phyloP scores from a whole-genome alignment of 1,140 invertebrate genomes.

The Eufriesea mexicana region DNA sequence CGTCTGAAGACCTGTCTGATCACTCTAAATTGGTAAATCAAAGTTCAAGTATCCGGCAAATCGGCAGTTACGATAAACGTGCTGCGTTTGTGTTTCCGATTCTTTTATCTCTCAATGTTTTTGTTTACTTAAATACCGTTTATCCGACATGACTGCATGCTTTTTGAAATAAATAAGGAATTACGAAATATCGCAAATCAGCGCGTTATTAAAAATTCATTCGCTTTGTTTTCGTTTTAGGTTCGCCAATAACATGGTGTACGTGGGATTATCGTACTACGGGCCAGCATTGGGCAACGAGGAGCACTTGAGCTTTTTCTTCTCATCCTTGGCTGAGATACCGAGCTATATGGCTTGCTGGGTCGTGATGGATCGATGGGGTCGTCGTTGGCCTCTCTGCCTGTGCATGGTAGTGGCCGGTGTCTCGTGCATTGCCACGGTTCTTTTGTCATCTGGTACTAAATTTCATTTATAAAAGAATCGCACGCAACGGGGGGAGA shows the following conservation, averaged over 20 bases:
- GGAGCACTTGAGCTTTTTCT: slow-evolving; percentile 92
- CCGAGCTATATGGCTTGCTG: slow-evolving; percentile 93
- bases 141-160: too few species aligned
- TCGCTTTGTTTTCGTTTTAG: slow-evolving; percentile 65
- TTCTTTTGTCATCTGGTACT: slow-evolving; percentile 88
- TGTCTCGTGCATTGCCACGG: slow-evolving; percentile 90
- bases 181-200: not conserved
- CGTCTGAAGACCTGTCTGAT: slow-evolving; percentile 86
- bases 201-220: too few species aligned
- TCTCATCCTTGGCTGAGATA: slow-evolving; percentile 92
- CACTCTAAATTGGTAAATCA: slow-evolving; percentile 84
- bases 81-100: not conserved
- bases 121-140: not conserved
- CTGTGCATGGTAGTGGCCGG: slow-evolving; percentile 92
- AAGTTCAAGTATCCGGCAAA: not conserved
- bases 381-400: slow-evolving; percentile 91
- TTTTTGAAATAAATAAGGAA: not conserved
- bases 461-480: not conserved
- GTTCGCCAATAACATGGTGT: slow-evolving; percentile 90
- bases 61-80: not conserved
- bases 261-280: slow-evolving; percentile 93
- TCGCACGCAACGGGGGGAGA: too few species aligned
- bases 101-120: not conserved
- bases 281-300: slow-evolving; percentile 92
- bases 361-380: slow-evolving; percentile 92